Percentiles rank a stretch among this genome's conserved stretches.
Evolutionary conservation across 2,888 invertebrate species (phyloP).

Genomic region (Caenorhabditis sp.): DNA sequence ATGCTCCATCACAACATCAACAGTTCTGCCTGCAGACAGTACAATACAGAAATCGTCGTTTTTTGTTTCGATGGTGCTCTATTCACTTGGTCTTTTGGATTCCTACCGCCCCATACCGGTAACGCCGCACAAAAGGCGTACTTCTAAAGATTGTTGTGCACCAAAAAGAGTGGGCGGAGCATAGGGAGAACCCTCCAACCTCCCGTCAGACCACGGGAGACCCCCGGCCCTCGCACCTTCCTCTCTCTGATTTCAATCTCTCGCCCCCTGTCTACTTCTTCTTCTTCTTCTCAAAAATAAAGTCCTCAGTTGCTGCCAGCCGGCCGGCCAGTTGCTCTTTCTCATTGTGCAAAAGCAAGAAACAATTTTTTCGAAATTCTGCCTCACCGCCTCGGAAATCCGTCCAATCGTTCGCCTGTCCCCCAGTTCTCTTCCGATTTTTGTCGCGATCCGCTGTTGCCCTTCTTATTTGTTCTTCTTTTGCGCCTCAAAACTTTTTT

Average conservation of each 20-base stretch:
- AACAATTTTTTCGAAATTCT: too few species aligned
- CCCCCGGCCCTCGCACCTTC: conserved; percentile 8
- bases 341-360: neutral
- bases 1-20: neutral
- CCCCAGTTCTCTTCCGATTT: conserved; percentile 14
- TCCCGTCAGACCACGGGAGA: conserved; percentile 5
- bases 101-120: conserved; percentile 10
- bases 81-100: conserved; percentile 30
- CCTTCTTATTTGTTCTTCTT: conserved; percentile 52
- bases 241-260: conserved; percentile 21
- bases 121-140: too few species aligned
- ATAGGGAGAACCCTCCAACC: neutral
- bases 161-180: conserved; percentile 19
- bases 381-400: too few species aligned
- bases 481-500: conserved; percentile 46
- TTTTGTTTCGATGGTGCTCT: neutral
- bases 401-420: neutral
- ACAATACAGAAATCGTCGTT: neutral
- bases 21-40: neutral
- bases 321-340: conserved; percentile 20
- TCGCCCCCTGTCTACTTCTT: neutral
- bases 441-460: conserved; percentile 24
- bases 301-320: neutral
- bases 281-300: conserved; percentile 23
- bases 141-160: too few species aligned